Evolutionary conservation across 2,888 invertebrate genomes (phyloP).

Genomic region (Drosophila suboccidentalis): DNA sequence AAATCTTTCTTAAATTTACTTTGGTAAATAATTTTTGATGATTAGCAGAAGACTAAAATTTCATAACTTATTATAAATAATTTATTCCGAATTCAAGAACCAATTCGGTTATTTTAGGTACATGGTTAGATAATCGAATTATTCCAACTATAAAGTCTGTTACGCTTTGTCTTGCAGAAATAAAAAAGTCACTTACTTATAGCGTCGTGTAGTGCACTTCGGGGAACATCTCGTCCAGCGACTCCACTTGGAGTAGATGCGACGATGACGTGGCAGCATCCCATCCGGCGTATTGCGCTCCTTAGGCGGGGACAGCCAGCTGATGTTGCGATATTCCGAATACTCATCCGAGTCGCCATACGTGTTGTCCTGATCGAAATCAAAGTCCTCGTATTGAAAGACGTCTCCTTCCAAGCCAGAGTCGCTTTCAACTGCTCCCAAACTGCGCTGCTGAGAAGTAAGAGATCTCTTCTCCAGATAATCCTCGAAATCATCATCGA

Average conservation of each 20-base stretch:
- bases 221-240: slow-evolving; percentile 93
- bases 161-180: too few relatives aligned
- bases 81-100: background rate
- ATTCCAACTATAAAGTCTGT: too few relatives aligned
- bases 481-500: slow-evolving; percentile 72
- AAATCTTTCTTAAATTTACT: background rate
- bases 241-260: slow-evolving; percentile 92
- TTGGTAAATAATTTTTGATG: too few relatives aligned
- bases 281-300: slow-evolving; percentile 83
- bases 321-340: slow-evolving; percentile 67
- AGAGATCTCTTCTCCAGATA: slow-evolving; percentile 47
- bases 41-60: too few relatives aligned
- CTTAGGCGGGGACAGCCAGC: slow-evolving; percentile 55
- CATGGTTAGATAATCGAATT: too few relatives aligned
- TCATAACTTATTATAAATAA: too few relatives aligned
- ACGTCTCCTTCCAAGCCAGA: slow-evolving; percentile 74
- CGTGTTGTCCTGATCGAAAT: slow-evolving; percentile 71
- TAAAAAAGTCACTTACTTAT: slow-evolving; percentile 87
- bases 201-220: slow-evolving; percentile 92
- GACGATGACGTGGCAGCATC: slow-evolving; percentile 71
- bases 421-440: slow-evolving; percentile 44
- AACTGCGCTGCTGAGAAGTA: slow-evolving; percentile 42
- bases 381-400: slow-evolving; percentile 84
- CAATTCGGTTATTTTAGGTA: too few relatives aligned
- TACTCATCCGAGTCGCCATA: slow-evolving; percentile 74